Evolutionary conservation across 2,113 vertebrate species (phyloP).

Genomic region (Etia nguti): DNA sequence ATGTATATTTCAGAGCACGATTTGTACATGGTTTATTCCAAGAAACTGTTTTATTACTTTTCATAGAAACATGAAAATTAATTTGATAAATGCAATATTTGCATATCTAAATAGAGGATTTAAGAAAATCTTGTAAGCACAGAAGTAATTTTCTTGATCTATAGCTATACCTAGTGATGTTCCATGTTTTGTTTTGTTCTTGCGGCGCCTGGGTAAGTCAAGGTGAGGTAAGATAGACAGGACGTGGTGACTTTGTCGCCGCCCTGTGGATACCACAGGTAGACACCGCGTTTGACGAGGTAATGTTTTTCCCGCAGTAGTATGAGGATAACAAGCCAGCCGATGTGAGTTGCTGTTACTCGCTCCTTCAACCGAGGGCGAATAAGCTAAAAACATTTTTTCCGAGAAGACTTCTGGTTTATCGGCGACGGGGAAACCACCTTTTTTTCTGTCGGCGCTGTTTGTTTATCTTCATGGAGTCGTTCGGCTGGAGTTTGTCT

Average conservation of each 20-base stretch:
- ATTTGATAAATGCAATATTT: not conserved
- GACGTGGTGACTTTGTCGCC: slow-evolving; percentile 8
- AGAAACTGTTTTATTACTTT: not conserved
- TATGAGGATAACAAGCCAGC: slow-evolving; percentile 18
- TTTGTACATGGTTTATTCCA: not conserved
- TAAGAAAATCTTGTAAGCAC: not conserved
- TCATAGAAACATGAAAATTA: not conserved
- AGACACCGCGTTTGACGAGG: not conserved
- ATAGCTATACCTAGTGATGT: no score
- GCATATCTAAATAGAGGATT: not conserved
- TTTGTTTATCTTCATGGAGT: slow-evolving; percentile 10
- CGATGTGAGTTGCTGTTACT: not conserved
- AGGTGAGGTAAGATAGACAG: not conserved
- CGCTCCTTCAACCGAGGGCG: not conserved
- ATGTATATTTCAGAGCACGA: not conserved
- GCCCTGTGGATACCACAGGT: not conserved
- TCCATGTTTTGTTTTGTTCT: not conserved
- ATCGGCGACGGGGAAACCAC: not conserved
- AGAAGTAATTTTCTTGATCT: not conserved
- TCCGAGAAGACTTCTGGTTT: not conserved
- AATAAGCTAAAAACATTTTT: not conserved
- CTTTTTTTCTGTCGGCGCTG: not conserved
- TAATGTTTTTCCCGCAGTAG: slow-evolving; percentile 40
- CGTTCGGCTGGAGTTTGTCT: slow-evolving; percentile 21
- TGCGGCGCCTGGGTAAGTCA: not conserved